Evolutionary conservation across 2,888 invertebrate species (phyloP).

Genomic region (Physocephala rufipes): DNA sequence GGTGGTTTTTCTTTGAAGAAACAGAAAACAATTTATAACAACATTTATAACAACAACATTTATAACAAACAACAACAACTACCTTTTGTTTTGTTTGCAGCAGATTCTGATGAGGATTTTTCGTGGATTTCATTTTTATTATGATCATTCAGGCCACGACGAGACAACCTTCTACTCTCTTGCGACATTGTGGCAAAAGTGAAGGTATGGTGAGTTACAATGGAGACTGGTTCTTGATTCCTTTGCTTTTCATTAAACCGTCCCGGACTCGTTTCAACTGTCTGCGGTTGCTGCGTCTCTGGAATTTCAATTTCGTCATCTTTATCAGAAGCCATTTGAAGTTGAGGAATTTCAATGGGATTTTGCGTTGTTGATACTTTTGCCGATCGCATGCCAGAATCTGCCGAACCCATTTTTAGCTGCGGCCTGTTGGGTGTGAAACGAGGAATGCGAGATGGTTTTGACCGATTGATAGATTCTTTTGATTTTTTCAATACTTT

Average conservation of each 20-base stretch:
- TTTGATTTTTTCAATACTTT: slow-evolving; percentile 5
- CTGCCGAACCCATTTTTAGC: not conserved
- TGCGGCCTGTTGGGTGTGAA: not conserved
- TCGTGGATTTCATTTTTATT: not conserved
- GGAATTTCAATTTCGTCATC: slow-evolving; percentile 13
- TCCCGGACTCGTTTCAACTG: too few relatives aligned
- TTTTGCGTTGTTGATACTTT: not conserved
- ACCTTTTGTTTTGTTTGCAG: slow-evolving; percentile 5
- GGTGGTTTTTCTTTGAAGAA: not conserved
- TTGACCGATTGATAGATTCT: not conserved
- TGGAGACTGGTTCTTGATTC: not conserved
- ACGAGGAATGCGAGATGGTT: slow-evolving; percentile 18
- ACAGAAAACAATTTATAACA: not conserved
- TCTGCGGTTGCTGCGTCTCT: slow-evolving; percentile 33
- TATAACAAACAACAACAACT: not conserved
- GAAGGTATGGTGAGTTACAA: too few relatives aligned
- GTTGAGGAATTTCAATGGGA: slow-evolving; percentile 11
- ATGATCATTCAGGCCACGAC: too few relatives aligned
- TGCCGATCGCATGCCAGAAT: slow-evolving; percentile 5
- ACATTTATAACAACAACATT: not conserved
- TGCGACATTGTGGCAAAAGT: too few relatives aligned
- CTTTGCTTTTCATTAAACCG: not conserved
- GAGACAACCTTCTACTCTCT: too few relatives aligned
- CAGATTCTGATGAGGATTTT: not conserved
- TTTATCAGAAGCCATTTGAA: not conserved